Evolutionary conservation across 2,113 vertebrate species (phyloP), one percentile per base, ranked within the genome.

Genomic region (Gavia stellata): DNA sequence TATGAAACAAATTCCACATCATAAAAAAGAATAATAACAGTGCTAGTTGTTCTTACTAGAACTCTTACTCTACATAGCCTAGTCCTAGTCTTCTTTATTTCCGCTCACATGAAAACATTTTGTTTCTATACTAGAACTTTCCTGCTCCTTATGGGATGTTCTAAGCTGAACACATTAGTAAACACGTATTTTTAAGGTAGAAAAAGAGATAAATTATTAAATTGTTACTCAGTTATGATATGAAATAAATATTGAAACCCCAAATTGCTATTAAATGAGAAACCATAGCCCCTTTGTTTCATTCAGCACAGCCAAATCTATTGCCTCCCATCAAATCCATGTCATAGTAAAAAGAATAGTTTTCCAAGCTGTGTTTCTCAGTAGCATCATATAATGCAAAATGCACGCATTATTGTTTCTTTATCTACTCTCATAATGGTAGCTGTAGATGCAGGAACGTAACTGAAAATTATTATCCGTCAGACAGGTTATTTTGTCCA

Each of bases 321-420:
- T 38, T 65, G 16, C 31, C 6, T 47, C 19, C 44, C 15, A 45
- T 50, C 23, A 74, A 58, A n/a, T 68, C 14, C 20, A 81, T 52
- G 29, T 52, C 17, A 56, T 12, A 73, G 23, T 17, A 62, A 73
- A 75, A 52, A 19, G 8, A 50, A 79, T 38, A 0, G 0, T 50
- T 63, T 87, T 31, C 33, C 23, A 66, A 53, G 11, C 8, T 25
- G 10, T 18, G 4, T 36, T 33, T 53, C 16, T 72, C 21, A 15
- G 16, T 29, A 47, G 20, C 17, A 9, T 47, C 6, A 3, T 10
- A 7, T 40, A 72, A 65, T 0, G 0, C 7, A 24, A 17, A 61
- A 49, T 1, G 7, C 6, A 10, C 28, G 40, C 3, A 1, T 21
- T 26, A 40, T 6, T 86, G 21, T 44, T 68, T 68, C 28, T 90